These are phyloP conservation scores for Hesperophylax magnus DNA, from an alignment of 1,140 invertebrate genomes.

Conservation along the genomic window DNA sequence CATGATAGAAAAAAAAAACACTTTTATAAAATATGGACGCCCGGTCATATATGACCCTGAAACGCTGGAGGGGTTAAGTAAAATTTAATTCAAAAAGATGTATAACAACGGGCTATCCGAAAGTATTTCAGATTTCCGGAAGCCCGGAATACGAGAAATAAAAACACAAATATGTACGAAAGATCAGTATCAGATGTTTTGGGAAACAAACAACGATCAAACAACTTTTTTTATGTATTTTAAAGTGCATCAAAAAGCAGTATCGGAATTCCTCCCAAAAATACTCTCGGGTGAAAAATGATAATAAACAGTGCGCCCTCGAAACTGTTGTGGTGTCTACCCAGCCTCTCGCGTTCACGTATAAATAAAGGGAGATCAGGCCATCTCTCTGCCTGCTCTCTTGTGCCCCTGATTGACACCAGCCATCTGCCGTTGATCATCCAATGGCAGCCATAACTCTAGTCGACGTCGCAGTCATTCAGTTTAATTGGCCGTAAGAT, in stretches of 20 bases:
- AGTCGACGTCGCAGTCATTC: slow-evolving; percentile 4
- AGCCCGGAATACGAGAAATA: too few species aligned
- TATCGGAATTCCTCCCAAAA: neutral
- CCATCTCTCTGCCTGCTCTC: neutral
- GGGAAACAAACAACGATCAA: too few species aligned
- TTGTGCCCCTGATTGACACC: slow-evolving; percentile 1
- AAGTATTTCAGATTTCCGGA: too few species aligned
- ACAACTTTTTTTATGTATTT: neutral
- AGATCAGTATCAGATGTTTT: too few species aligned
- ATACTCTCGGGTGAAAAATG: slow-evolving; percentile 3
- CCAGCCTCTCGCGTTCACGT: neutral
- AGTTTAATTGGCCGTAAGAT: slow-evolving; percentile 22
- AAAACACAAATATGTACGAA: too few species aligned
- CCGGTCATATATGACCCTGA: too few species aligned
- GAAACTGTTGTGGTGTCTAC: neutral
- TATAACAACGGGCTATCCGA: too few species aligned
- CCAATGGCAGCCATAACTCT: neutral
- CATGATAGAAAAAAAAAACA: too few species aligned
- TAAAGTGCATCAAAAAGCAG: neutral
- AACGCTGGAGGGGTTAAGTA: too few species aligned
- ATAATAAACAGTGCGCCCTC: slow-evolving; percentile 20
- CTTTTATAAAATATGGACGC: too few species aligned
- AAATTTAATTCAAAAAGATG: too few species aligned
- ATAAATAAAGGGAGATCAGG: slow-evolving; percentile 17
- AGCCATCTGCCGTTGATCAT: slow-evolving; percentile 8